Evolutionary conservation across 2,113 vertebrate species (phyloP), one percentile per base, ranked within the genome.

Genomic region (Campylomormyrus tamandua): DNA sequence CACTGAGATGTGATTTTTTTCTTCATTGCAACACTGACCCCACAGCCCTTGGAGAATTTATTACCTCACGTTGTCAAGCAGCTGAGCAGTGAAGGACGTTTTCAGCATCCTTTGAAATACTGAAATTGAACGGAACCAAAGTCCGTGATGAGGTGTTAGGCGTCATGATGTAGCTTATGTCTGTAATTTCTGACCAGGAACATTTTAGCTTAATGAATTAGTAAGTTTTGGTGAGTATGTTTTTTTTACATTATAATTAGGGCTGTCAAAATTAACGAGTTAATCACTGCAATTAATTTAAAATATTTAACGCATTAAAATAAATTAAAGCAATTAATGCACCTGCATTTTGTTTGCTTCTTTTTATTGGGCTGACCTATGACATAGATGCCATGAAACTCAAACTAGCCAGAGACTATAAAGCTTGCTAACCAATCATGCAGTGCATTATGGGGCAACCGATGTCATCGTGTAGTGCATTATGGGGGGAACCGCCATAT

Each of bases 41-140:
- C 39, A 39, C 24, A 19, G 42, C 19, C 83, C 19, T 48, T 84
- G 83, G 83, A 48, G 45, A 84, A 84, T 84, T 24, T 48, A 45
- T 45, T 48, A 84, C 42, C 21, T 24, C 24, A 48, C 19, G 9
- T 84, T 53, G 85, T 87, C 49, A 87, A 48, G 46, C 85, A 35
- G 48, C 85, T 52, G 85, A 87, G 49, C 84, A 58, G 58, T 31
- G 87, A 90, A 86, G 83, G 45, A 42, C 85, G 6, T 49, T 49
- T 27, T 88, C 35, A 50, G 56, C 27, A 53, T 53, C 46, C 74
- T 83, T 48, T 49, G 24, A 85, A 85, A 49, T 46, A n/a, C n/a
- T 49, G 85, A 87, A 86, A 27, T 35, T 87, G 24, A 46, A 49
- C 19, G 31, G 19, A 46, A 1, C 49, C 24, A 35, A 87, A 87